A percentile compares a stretch with the other conserved stretches of the same genome.
phyloP scores from a whole-genome alignment of 2,113 vertebrate genomes.

The Gallinago media region DNA sequence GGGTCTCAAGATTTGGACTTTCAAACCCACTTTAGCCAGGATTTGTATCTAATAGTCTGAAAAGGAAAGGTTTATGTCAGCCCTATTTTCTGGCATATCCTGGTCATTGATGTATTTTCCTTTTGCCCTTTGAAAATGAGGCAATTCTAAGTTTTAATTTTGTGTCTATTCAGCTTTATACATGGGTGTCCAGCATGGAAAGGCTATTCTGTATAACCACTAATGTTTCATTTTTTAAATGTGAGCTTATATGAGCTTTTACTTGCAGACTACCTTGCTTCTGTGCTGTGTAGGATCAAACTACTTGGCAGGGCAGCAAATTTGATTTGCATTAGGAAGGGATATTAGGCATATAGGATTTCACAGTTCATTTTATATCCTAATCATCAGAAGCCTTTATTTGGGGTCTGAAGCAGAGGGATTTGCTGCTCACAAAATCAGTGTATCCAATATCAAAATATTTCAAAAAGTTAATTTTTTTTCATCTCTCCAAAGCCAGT shows the following conservation, averaged over 20 bases:
- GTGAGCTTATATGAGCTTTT: background rate
- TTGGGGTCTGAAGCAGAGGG: slow-evolving; percentile 24
- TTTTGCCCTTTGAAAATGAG: background rate
- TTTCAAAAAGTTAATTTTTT: slow-evolving; percentile 58
- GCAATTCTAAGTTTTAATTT: background rate
- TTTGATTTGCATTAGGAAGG: slow-evolving; percentile 52
- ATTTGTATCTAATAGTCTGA: background rate
- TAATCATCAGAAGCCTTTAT: slow-evolving; percentile 42
- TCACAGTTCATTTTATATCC: slow-evolving; percentile 62
- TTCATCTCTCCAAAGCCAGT: slow-evolving; percentile 43
- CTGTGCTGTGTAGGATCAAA: slow-evolving; percentile 20
- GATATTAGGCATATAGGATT: slow-evolving; percentile 44
- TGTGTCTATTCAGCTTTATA: background rate
- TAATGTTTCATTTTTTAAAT: background rate
- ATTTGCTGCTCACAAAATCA: slow-evolving; percentile 29
- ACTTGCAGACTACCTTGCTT: background rate
- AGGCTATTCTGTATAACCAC: background rate
- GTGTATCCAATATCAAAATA: slow-evolving; percentile 62
- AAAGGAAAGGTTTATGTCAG: background rate
- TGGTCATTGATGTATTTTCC: background rate
- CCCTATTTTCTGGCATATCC: background rate
- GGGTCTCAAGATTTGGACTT: background rate
- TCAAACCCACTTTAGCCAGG: background rate
- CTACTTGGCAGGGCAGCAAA: slow-evolving; percentile 28
- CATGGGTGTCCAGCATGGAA: background rate